Evolutionary conservation across 2,888 invertebrate species (phyloP).

Genomic region (Dinocampus coccinellae): DNA sequence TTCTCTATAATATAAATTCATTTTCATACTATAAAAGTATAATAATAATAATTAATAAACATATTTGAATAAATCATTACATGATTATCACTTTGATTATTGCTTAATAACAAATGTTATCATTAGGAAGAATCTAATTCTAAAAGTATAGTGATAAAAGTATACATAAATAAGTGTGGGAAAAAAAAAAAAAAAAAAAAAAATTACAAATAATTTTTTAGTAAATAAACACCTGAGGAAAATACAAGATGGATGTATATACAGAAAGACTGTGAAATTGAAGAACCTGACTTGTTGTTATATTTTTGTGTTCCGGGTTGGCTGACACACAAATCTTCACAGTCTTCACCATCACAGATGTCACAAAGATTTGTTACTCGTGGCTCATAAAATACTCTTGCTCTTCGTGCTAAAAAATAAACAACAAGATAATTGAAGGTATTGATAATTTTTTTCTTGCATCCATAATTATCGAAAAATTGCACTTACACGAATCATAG

Average conservation of each 20-base stretch:
- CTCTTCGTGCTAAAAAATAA: slow-evolving; percentile 77
- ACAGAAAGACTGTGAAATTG: slow-evolving; percentile 34
- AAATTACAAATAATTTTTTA: slow-evolving; percentile 4
- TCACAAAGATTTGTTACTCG: slow-evolving; percentile 79
- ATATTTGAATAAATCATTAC: slow-evolving; percentile 4
- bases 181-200: slow-evolving; percentile 10
- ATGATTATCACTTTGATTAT: slow-evolving; percentile 29
- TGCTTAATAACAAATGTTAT: neutral
- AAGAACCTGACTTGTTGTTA: slow-evolving; percentile 36
- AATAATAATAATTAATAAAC: neutral
- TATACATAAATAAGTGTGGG: neutral
- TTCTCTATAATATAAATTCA: neutral
- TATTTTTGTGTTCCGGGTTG: slow-evolving; percentile 58
- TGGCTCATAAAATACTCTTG: slow-evolving; percentile 85
- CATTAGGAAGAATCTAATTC: neutral
- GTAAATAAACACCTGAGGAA: neutral
- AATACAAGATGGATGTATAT: slow-evolving; percentile 18
- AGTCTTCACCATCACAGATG: slow-evolving; percentile 82
- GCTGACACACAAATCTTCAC: slow-evolving; percentile 70
- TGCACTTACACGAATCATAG: slow-evolving; percentile 87
- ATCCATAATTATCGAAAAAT: neutral
- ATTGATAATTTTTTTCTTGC: neutral
- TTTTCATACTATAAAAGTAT: neutral
- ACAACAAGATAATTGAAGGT: slow-evolving; percentile 8
- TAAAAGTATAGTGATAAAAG: neutral